Percentiles rank a stretch among this genome's conserved stretches.
These are phyloP conservation scores for Sylvia borin DNA, from an alignment of 2,797 vertebrate genomes.

Conservation along the genomic window DNA sequence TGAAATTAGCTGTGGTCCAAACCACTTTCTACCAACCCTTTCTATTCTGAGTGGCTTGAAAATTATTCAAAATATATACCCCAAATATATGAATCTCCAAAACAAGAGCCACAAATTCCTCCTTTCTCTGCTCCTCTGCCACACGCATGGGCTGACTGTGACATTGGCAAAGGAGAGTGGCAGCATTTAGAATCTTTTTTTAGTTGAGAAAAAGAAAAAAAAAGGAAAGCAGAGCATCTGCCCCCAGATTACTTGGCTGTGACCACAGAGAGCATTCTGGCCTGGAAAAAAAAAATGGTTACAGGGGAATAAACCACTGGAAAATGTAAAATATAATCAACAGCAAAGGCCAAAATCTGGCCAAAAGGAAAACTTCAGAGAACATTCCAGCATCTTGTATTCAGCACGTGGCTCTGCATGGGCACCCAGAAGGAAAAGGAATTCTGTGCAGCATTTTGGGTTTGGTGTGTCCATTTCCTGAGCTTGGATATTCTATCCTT, in stretches of 20 bases:
- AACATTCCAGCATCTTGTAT: neutral
- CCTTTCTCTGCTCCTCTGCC: neutral
- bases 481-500: neutral
- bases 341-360: neutral
- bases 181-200: neutral
- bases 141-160: neutral
- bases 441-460: neutral
- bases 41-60: neutral
- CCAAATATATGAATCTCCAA: neutral
- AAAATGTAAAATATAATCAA: conserved; percentile 1
- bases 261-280: neutral
- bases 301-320: neutral
- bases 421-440: neutral
- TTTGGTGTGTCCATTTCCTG: neutral
- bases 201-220: neutral
- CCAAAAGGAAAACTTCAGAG: neutral
- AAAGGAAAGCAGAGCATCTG: neutral
- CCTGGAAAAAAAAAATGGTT: neutral
- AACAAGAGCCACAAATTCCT: neutral
- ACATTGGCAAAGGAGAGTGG: neutral
- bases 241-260: neutral
- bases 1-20: neutral
- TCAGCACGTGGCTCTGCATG: neutral
- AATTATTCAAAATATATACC: neutral
- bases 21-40: neutral